Percentiles rank a stretch among this genome's conserved stretches.
These are phyloP conservation scores for Epirrhoe tristata DNA, from an alignment of 2,888 invertebrate species.

Conservation along the genomic window DNA sequence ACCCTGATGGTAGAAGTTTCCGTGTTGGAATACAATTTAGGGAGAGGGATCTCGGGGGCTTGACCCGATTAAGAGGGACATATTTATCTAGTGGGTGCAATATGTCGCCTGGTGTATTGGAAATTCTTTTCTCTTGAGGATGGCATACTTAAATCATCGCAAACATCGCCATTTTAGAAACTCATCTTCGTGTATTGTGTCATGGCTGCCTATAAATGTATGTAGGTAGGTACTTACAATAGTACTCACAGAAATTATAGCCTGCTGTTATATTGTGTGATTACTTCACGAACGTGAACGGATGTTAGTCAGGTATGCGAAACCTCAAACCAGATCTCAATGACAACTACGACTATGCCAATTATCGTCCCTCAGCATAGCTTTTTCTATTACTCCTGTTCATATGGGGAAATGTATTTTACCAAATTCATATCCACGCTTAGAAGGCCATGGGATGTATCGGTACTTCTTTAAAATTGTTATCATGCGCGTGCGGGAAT, in stretches of 20 bases:
- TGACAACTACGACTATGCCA: slow-evolving; percentile 13
- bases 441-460: not conserved
- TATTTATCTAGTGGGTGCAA: too few species aligned
- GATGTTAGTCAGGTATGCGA: slow-evolving; percentile 23
- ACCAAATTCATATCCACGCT: too few species aligned
- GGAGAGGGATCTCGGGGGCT: too few species aligned
- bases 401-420: not conserved
- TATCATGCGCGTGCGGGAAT: slow-evolving; percentile 1
- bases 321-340: slow-evolving; percentile 21
- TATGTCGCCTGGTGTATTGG: too few species aligned
- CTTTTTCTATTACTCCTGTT: not conserved
- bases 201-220: not conserved
- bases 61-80: too few species aligned
- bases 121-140: too few species aligned
- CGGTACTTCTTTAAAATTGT: not conserved
- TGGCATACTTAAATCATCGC: too few species aligned
- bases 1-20: too few species aligned
- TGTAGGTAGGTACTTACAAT: not conserved
- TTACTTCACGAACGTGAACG: slow-evolving; percentile 13
- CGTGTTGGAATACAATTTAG: too few species aligned
- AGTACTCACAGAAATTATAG: slow-evolving; percentile 10
- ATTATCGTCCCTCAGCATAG: slow-evolving; percentile 3
- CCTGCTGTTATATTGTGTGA: slow-evolving; percentile 8
- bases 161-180: not conserved
- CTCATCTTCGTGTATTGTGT: not conserved